Conservation (phyloP, 2,113 vertebrate genomes). For the Pampusana beccarii region DNA sequence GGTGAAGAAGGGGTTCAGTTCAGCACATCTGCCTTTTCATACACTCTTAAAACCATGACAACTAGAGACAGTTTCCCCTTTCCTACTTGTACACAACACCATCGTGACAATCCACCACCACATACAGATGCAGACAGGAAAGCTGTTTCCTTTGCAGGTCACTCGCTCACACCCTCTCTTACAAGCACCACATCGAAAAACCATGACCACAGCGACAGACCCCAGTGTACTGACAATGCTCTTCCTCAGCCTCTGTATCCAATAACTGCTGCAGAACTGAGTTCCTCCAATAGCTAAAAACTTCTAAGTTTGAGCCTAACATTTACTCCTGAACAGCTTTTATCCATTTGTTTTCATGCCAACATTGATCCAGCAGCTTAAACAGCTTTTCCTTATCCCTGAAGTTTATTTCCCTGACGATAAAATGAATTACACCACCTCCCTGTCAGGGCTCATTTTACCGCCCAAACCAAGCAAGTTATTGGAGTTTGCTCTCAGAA, state of each 20-base stretch:
- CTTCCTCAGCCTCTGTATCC: background rate
- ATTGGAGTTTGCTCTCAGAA: background rate
- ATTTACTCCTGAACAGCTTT: constrained; percentile 17
- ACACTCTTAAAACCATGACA: background rate
- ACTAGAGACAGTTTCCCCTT: background rate
- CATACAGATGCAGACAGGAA: rapidly evolving
- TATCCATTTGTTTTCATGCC: constrained; percentile 34
- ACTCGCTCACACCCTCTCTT: background rate
- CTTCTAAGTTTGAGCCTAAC: background rate
- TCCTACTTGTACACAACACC: rapidly evolving
- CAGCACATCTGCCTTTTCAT: background rate
- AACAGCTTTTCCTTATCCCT: background rate
- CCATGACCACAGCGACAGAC: rapidly evolving
- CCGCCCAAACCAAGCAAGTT: background rate
- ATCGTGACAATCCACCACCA: background rate
- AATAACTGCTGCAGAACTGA: background rate
- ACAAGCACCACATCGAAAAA: background rate
- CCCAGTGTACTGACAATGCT: background rate
- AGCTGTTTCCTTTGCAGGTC: background rate
- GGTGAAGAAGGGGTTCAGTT: background rate
- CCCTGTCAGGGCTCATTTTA: background rate
- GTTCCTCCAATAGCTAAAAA: background rate
- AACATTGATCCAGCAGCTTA: constrained; percentile 46
- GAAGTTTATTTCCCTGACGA: background rate
- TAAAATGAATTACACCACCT: background rate